phyloP scores from a whole-genome alignment of 2,113 vertebrate genomes.

The Pleuronectes platessa region DNA sequence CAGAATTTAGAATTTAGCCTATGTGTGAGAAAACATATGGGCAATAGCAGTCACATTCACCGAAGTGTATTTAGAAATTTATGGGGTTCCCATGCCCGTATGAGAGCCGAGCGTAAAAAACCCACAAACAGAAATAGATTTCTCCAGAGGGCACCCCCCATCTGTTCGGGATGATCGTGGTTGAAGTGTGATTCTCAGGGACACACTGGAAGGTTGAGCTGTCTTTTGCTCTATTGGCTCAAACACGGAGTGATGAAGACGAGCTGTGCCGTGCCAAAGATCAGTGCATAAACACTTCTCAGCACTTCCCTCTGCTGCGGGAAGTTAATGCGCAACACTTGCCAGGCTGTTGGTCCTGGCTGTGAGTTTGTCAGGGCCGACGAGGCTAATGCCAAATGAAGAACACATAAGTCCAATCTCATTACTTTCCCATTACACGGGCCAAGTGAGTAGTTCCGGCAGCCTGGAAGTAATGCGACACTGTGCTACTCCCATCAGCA shows the following conservation, averaged over 20 bases:
- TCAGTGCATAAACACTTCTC: slow-evolving; percentile 12
- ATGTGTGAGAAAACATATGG: not conserved
- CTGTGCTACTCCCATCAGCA: slow-evolving; percentile 6
- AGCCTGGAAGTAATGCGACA: not conserved
- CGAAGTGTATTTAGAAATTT: not conserved
- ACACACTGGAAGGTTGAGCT: not conserved
- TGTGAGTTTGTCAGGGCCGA: slow-evolving; percentile 17
- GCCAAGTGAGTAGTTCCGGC: slow-evolving; percentile 20
- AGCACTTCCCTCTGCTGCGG: slow-evolving; percentile 24
- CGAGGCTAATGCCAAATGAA: slow-evolving; percentile 22
- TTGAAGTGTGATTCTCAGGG: slow-evolving; percentile 7
- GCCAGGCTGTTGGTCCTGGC: slow-evolving; percentile 45
- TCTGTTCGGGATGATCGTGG: slow-evolving; percentile 16
- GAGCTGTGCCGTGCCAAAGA: not conserved
- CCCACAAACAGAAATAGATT: slow-evolving; percentile 17
- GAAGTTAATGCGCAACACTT: slow-evolving; percentile 25
- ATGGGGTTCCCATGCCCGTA: slow-evolving; percentile 5
- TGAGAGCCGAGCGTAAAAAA: not conserved
- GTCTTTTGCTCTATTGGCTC: slow-evolving; percentile 4
- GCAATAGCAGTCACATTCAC: not conserved
- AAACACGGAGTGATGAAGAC: slow-evolving; percentile 3
- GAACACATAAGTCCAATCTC: slow-evolving; percentile 11
- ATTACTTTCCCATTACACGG: slow-evolving; percentile 18
- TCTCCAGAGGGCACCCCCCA: slow-evolving; percentile 17
- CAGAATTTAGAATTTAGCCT: not conserved